Evolutionary conservation across 1,140 invertebrate species (phyloP).

Genomic region (Sminthurides bifidus): DNA sequence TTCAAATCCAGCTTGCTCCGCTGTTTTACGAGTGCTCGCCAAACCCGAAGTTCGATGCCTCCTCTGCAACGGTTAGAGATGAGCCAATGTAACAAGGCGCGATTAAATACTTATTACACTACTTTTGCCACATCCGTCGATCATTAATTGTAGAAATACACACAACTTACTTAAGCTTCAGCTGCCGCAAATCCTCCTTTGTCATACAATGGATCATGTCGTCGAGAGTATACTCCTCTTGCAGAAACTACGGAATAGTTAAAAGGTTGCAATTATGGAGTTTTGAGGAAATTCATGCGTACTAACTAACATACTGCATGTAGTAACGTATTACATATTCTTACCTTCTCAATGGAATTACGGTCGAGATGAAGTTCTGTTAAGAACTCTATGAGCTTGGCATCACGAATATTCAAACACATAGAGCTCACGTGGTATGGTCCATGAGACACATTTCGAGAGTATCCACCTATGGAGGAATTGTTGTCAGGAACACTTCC

Average conservation of each 20-base stretch:
- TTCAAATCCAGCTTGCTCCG: conserved; percentile 33
- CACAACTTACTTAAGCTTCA: conserved; percentile 53
- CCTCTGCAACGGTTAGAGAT: conserved; percentile 38
- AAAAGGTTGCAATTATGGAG: background rate
- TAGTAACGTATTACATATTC: conserved; percentile 3
- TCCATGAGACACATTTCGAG: conserved; percentile 5
- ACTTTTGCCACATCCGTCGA: background rate
- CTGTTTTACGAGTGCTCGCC: conserved; percentile 43
- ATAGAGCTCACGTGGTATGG: conserved; percentile 2
- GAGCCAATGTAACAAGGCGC: background rate
- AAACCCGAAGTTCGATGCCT: conserved; percentile 47
- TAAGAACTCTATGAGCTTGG: conserved; percentile 46
- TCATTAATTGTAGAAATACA: background rate
- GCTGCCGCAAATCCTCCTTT: conserved; percentile 58
- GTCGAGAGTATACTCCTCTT: conserved; percentile 63
- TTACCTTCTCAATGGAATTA: conserved; percentile 44
- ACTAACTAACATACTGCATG: no score
- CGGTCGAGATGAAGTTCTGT: conserved; percentile 45
- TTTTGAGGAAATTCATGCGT: background rate
- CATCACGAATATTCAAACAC: conserved; percentile 24
- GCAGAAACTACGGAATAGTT: conserved; percentile 45
- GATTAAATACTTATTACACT: background rate
- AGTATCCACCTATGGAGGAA: conserved; percentile 17
- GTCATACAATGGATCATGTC: conserved; percentile 62
- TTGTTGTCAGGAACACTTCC: background rate